Evolutionary conservation across 2,888 invertebrate species (phyloP), one percentile per base, ranked within the genome.

Genomic region (Drosophila lacicola): DNA sequence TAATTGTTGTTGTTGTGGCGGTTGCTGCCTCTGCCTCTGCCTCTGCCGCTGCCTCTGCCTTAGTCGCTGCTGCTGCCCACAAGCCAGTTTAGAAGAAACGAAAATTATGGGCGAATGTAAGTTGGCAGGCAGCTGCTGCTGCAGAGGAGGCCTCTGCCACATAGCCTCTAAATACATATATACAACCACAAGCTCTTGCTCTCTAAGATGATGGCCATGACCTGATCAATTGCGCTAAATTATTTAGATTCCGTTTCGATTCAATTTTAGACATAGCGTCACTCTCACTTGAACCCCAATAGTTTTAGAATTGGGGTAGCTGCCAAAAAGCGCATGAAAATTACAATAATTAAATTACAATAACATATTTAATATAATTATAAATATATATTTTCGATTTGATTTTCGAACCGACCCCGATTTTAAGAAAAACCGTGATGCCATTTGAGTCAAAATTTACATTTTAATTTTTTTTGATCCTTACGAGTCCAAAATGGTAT

Each of bases 51-150:
- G 54, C 36, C 25, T 25, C 29, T 29, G 29, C 29, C 29, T 29
- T 29, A 41, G 10, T 41, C 53, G 60, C 45, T 41, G 72, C 45
- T 41, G 72, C 55, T 55, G 67, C 67, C 63, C 64, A 74, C 64
- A 70, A 74, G 60, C 53, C 66, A 56, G 67, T 67, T 78, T 54
- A 37, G 53, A 33, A 37, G 36, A 36, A 53, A 37, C 13, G 69
- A 84, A 82, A 84, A 82, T 77, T 79, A 82, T 80, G 68, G 70
- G 67, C 66, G 66, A 80, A 85, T 73, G 72, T 37, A 70, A 71
- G 70, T 65, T 88, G 86, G 80, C 74, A 82, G 76, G 46, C 70
- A 65, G 45, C 67, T 46, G 60, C 67, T 46, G 60, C 47, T 29
- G 39, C 54, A 73, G 33, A 49, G 61, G 13, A 46, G 55, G 41